Evolutionary conservation across 2,113 vertebrate species (phyloP).

Genomic region (Etheostoma cragini): DNA sequence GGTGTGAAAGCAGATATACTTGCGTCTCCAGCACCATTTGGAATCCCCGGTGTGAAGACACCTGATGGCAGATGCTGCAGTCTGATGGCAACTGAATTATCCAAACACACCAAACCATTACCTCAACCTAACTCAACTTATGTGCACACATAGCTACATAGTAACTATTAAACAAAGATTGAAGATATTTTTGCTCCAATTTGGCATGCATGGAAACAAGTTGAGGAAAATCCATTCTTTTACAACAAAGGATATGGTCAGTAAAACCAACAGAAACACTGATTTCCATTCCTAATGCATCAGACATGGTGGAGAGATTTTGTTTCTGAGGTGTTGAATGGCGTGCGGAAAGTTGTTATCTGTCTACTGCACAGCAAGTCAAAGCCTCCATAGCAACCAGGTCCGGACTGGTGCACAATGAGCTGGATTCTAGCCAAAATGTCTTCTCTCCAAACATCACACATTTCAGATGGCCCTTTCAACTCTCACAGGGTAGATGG

Average conservation of each 20-base stretch:
- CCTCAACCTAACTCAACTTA: slow-evolving; percentile 31
- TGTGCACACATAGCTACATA: not conserved
- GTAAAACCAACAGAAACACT: slow-evolving; percentile 44
- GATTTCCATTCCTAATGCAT: slow-evolving; percentile 72
- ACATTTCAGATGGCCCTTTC: slow-evolving; percentile 71
- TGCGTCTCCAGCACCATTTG: slow-evolving; percentile 71
- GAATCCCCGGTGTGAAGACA: slow-evolving; percentile 82
- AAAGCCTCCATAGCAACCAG: slow-evolving; percentile 69
- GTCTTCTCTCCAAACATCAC: slow-evolving; percentile 79
- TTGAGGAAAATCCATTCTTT: slow-evolving; percentile 41
- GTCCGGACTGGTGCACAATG: slow-evolving; percentile 81
- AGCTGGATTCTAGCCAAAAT: slow-evolving; percentile 82
- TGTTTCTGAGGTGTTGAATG: slow-evolving; percentile 63
- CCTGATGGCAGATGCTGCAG: slow-evolving; percentile 84
- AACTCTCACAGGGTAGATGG: slow-evolving; percentile 54
- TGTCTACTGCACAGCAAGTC: slow-evolving; percentile 66
- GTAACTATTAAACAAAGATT: slow-evolving; percentile 15
- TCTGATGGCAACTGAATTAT: slow-evolving; percentile 78
- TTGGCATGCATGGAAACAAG: slow-evolving; percentile 40
- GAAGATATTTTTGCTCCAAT: slow-evolving; percentile 15
- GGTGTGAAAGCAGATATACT: slow-evolving; percentile 82
- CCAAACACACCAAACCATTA: slow-evolving; percentile 70
- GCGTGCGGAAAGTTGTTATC: slow-evolving; percentile 71
- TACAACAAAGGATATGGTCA: slow-evolving; percentile 52
- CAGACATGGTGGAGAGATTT: slow-evolving; percentile 59